phyloP scores from a whole-genome alignment of 2,113 vertebrate species.

The Glaucomys volans region DNA sequence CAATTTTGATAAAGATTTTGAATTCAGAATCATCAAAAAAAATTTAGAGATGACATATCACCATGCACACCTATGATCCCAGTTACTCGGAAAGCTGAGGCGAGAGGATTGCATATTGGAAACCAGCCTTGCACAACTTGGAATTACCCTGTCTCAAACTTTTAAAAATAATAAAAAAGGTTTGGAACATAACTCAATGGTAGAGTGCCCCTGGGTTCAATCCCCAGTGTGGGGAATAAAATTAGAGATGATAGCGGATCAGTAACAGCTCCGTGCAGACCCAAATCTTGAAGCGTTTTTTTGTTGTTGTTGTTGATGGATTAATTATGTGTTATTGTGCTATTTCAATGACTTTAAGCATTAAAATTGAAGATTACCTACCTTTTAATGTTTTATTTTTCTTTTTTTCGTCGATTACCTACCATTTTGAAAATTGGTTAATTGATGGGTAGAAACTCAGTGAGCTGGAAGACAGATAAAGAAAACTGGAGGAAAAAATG shows the following conservation, averaged over 20 bases:
- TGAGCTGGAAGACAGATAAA: background rate
- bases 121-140: too few relatives aligned
- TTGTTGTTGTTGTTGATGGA: background rate
- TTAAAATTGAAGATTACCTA: background rate
- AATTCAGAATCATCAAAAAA: background rate
- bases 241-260: background rate
- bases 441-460: background rate
- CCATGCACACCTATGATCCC: too few relatives aligned
- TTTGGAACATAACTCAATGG: too few relatives aligned
- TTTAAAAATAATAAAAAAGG: too few relatives aligned
- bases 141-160: too few relatives aligned
- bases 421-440: background rate
- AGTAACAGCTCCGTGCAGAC: background rate
- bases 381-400: too few relatives aligned
- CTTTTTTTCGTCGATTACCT: background rate
- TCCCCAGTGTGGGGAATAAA: too few relatives aligned
- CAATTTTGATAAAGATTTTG: conserved; percentile 12
- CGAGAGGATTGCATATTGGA: too few relatives aligned
- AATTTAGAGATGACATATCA: too few relatives aligned
- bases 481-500: background rate
- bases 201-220: too few relatives aligned
- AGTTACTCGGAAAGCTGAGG: too few relatives aligned
- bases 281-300: background rate
- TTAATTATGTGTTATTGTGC: background rate
- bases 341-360: background rate